Conservation (phyloP, 2,888 invertebrate species). For the Oasisia sp. region DNA sequence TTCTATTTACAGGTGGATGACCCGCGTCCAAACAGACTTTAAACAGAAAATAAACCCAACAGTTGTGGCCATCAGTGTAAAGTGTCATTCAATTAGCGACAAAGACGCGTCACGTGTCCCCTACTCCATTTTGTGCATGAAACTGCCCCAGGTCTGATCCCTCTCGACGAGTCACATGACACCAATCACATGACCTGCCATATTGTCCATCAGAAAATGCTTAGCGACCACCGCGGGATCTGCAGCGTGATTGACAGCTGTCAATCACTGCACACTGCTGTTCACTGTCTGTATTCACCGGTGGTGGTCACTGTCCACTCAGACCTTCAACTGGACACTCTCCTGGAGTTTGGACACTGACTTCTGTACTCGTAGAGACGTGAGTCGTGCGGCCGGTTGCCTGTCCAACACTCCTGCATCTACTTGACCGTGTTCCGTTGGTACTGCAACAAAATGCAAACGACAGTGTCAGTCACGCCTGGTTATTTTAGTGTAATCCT, state of each 20-base stretch:
- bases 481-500: no score
- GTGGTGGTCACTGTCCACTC: neutral
- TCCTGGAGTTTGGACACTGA: slow-evolving; percentile 78
- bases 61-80: no score
- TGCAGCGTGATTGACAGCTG: neutral
- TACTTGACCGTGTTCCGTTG: slow-evolving; percentile 56
- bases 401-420: slow-evolving; percentile 68
- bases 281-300: neutral
- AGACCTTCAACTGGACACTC: slow-evolving; percentile 28
- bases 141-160: no score
- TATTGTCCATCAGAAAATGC: neutral
- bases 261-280: neutral
- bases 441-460: slow-evolving; percentile 64
- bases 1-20: no score
- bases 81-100: no score
- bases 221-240: neutral
- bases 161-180: neutral
- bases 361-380: slow-evolving; percentile 92
- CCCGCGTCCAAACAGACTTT: no score
- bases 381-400: slow-evolving; percentile 85
- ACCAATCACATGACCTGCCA: neutral
- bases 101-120: neutral
- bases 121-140: neutral
- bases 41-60: no score
- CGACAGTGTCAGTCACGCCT: neutral